Evolutionary conservation across 1,140 invertebrate genomes (phyloP).

Genomic region (Drosophila albomicans): DNA sequence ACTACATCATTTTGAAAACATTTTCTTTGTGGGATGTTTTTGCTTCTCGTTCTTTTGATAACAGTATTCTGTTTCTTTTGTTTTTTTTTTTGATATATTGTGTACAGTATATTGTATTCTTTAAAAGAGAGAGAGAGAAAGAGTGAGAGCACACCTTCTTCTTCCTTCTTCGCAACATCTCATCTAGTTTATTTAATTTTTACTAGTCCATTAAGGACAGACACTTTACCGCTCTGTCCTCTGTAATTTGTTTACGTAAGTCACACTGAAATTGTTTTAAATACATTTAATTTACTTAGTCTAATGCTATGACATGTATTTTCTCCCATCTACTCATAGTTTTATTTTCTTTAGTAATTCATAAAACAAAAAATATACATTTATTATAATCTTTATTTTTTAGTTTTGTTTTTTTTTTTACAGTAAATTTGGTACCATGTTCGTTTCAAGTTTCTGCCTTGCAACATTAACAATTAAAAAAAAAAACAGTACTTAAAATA

Average conservation of each 20-base stretch:
- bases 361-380: constrained; percentile 35
- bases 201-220: constrained; percentile 9
- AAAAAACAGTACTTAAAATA: constrained; percentile 18
- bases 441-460: constrained; percentile 24
- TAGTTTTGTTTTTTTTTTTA: constrained; percentile 24
- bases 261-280: constrained; percentile 43
- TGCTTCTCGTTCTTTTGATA: constrained; percentile 48
- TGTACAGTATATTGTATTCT: constrained; percentile 18
- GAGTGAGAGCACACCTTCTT: constrained; percentile 17
- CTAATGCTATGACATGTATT: constrained; percentile 74
- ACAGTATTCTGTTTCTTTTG: constrained; percentile 31
- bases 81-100: constrained; percentile 64
- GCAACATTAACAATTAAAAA: constrained; percentile 34
- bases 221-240: constrained; percentile 1
- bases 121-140: background rate
- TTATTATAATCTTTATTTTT: constrained; percentile 12
- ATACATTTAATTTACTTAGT: constrained; percentile 50
- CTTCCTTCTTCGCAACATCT: background rate
- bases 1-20: constrained; percentile 27
- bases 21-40: constrained; percentile 20
- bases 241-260: constrained; percentile 25
- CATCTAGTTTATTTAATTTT: constrained; percentile 18
- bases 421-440: constrained; percentile 49
- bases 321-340: constrained; percentile 38
- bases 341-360: constrained; percentile 28